Percentiles rank a stretch among this genome's conserved stretches.
These are phyloP conservation scores for Dromius quadrimaculatus DNA, from an alignment of 2,888 invertebrate genomes.

Conservation along the genomic window DNA sequence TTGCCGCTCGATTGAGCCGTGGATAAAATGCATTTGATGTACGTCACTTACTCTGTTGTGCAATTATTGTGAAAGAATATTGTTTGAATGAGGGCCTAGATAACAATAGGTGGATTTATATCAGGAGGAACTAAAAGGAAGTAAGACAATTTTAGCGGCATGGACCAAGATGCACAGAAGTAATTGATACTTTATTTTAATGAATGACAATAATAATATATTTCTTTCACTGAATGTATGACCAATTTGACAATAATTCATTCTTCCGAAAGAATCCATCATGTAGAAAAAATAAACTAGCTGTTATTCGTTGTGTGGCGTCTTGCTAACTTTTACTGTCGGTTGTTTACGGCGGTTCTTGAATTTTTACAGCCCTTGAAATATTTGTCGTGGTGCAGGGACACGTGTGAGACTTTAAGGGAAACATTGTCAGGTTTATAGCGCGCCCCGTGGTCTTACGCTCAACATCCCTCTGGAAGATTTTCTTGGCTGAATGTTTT, in stretches of 20 bases:
- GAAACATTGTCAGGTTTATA: slow-evolving; percentile 49
- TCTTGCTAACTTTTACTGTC: slow-evolving; percentile 45
- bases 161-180: slow-evolving; percentile 7
- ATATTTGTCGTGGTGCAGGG: slow-evolving; percentile 54
- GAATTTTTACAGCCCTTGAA: slow-evolving; percentile 56
- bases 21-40: slow-evolving; percentile 15
- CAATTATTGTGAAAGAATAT: slow-evolving; percentile 31
- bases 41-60: slow-evolving; percentile 11
- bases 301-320: slow-evolving; percentile 22
- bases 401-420: slow-evolving; percentile 57
- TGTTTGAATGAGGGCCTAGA: neutral
- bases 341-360: slow-evolving; percentile 31
- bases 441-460: neutral
- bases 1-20: slow-evolving; percentile 20
- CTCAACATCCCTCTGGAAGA: neutral
- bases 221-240: too few relatives aligned
- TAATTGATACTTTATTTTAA: too few relatives aligned
- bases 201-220: too few relatives aligned
- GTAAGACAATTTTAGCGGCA: slow-evolving; percentile 17
- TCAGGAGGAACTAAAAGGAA: neutral
- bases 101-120: slow-evolving; percentile 32
- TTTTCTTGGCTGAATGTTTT: slow-evolving; percentile 41
- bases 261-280: too few relatives aligned
- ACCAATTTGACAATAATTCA: too few relatives aligned
- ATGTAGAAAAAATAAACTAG: too few relatives aligned